These are phyloP conservation scores for Pterostichus niger DNA, from an alignment of 2,888 invertebrate genomes.

Conservation along the genomic window DNA sequence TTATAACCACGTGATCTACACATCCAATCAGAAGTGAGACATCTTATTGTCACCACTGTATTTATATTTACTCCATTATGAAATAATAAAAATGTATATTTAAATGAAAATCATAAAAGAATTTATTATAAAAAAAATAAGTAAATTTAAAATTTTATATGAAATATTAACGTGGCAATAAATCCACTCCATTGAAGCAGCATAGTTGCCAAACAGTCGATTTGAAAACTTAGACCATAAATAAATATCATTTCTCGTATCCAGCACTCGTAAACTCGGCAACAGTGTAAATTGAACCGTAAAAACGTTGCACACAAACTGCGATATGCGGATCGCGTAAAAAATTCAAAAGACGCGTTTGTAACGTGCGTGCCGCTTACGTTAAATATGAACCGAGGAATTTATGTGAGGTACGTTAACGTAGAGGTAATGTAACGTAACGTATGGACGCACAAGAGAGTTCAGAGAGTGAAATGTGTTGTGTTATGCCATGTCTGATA, in stretches of 20 bases:
- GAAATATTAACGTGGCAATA: no score
- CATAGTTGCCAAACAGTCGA: background rate
- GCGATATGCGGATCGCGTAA: background rate
- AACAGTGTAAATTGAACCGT: conserved; percentile 23
- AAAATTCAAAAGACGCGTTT: background rate
- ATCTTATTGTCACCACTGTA: no score
- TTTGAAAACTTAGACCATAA: background rate
- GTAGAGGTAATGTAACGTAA: conserved; percentile 10
- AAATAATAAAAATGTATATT: no score
- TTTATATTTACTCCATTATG: no score
- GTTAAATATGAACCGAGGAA: background rate
- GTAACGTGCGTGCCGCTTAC: background rate
- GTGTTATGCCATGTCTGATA: no score
- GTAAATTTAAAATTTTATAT: no score
- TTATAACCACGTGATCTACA: no score
- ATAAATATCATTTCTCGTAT: background rate
- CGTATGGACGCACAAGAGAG: no score
- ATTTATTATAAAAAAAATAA: no score
- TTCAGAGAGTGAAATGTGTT: no score
- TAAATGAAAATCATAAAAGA: no score
- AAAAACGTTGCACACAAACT: background rate
- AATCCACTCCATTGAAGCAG: background rate
- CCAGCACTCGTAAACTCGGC: conserved; percentile 5
- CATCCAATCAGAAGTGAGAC: no score
- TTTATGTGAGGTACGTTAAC: background rate